Evolutionary conservation across 2,113 vertebrate genomes (phyloP).

Genomic region (Xiphophorus couchianus): DNA sequence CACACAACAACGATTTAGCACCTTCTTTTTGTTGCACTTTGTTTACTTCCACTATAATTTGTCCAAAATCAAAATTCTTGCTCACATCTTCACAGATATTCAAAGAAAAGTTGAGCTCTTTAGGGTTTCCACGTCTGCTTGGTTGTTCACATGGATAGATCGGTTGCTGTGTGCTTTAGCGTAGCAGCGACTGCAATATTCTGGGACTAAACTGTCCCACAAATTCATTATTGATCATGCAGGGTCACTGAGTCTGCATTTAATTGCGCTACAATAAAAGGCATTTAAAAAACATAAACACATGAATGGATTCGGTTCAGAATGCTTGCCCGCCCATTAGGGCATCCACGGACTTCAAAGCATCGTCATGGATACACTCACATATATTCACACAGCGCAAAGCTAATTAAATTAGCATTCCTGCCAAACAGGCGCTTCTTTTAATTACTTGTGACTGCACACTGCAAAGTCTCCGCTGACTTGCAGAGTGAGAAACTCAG

Average conservation of each 20-base stretch:
- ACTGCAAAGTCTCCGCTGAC: slow-evolving; percentile 47
- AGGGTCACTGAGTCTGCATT: slow-evolving; percentile 14
- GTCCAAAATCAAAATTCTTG: slow-evolving; percentile 2
- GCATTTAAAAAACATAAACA: slow-evolving; percentile 28
- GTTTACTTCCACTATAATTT: slow-evolving; percentile 6
- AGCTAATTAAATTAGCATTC: slow-evolving; percentile 77
- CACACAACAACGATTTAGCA: slow-evolving; percentile 13
- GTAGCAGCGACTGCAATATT: slow-evolving; percentile 46
- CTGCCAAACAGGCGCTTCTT: slow-evolving; percentile 63
- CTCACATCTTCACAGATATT: background rate
- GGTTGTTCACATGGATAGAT: slow-evolving; percentile 26
- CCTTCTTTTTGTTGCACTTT: background rate
- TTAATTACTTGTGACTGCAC: slow-evolving; percentile 74
- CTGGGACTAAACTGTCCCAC: slow-evolving; percentile 33
- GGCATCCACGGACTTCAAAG: slow-evolving; percentile 28
- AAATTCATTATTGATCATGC: slow-evolving; percentile 12
- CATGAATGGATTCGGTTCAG: slow-evolving; percentile 19
- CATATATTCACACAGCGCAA: slow-evolving; percentile 24
- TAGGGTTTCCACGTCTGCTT: slow-evolving; percentile 2
- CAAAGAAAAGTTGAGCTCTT: background rate
- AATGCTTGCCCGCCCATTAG: slow-evolving; percentile 13
- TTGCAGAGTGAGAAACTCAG: slow-evolving; percentile 52
- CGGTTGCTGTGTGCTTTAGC: background rate
- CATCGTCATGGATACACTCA: slow-evolving; percentile 16
- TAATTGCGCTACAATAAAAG: slow-evolving; percentile 15